These are phyloP conservation scores for Craseonycteris thonglongyai DNA, from an alignment of 2,113 vertebrate genomes.

Conservation along the genomic window DNA sequence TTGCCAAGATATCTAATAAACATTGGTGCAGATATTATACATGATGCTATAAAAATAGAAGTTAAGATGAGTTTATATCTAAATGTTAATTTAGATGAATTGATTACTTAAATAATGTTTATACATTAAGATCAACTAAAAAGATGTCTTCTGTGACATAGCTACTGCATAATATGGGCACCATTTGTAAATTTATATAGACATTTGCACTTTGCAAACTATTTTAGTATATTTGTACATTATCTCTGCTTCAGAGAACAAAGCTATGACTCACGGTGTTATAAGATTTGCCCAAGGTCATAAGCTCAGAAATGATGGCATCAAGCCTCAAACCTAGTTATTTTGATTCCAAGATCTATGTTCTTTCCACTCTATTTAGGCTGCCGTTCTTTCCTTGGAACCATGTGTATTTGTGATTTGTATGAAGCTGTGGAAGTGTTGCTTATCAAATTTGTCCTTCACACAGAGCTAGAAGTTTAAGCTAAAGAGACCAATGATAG, in stretches of 20 bases:
- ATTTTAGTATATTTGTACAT: slow-evolving; percentile 13
- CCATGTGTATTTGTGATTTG: background rate
- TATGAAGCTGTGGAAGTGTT: background rate
- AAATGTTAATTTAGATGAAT: background rate
- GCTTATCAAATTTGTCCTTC: background rate
- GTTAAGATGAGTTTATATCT: background rate
- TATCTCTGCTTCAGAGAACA: background rate
- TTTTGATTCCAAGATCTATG: background rate
- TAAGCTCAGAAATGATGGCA: background rate
- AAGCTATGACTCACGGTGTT: background rate
- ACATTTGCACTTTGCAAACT: background rate
- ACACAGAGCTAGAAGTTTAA: background rate
- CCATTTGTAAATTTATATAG: background rate
- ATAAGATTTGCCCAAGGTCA: background rate
- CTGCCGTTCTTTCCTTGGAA: background rate
- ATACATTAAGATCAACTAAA: background rate
- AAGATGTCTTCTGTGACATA: background rate
- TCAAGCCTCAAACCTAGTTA: background rate
- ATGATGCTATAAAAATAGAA: background rate
- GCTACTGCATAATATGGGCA: background rate
- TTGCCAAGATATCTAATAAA: background rate
- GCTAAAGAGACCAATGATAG: background rate
- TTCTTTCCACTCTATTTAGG: background rate
- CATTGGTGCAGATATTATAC: background rate
- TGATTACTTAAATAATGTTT: background rate